A percentile compares a stretch with the other conserved stretches of the same genome.
These are phyloP conservation scores for Leiothrix lutea DNA, from an alignment of 2,113 vertebrate species.

Conservation along the genomic window DNA sequence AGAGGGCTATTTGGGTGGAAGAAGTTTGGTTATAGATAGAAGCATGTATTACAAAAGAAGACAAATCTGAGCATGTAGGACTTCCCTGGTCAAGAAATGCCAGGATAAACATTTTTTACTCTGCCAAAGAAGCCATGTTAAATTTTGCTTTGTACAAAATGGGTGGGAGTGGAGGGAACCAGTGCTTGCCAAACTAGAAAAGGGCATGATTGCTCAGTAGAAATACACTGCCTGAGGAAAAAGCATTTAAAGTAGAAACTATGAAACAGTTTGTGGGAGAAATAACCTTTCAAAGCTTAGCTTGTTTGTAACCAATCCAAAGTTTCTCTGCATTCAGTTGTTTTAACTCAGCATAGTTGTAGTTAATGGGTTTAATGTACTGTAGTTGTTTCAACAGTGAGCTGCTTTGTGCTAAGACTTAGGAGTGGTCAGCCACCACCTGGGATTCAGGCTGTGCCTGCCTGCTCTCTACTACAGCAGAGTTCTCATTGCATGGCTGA, in stretches of 20 bases:
- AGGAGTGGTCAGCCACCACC: not conserved
- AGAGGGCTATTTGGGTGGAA: not conserved
- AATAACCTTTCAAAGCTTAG: not conserved
- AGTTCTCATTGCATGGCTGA: not conserved
- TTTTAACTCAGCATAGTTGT: not conserved
- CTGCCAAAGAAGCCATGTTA: not conserved
- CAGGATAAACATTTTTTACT: not conserved
- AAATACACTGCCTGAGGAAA: not conserved
- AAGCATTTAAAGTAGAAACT: not conserved
- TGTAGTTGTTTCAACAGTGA: not conserved
- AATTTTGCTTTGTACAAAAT: not conserved
- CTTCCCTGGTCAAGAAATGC: not conserved
- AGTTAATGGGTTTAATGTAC: not conserved
- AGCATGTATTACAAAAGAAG: not conserved
- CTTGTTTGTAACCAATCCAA: not conserved
- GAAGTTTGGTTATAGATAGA: not conserved
- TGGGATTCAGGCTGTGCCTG: not conserved
- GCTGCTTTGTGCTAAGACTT: not conserved
- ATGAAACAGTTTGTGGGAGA: not conserved
- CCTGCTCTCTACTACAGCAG: not conserved
- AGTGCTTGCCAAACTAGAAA: not conserved
- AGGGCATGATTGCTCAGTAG: not conserved
- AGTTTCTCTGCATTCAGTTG: not conserved
- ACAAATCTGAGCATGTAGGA: not conserved
- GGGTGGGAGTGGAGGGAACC: not conserved